Evolutionary conservation across 2,888 invertebrate species (phyloP).

Genomic region (Rosalia funebris): DNA sequence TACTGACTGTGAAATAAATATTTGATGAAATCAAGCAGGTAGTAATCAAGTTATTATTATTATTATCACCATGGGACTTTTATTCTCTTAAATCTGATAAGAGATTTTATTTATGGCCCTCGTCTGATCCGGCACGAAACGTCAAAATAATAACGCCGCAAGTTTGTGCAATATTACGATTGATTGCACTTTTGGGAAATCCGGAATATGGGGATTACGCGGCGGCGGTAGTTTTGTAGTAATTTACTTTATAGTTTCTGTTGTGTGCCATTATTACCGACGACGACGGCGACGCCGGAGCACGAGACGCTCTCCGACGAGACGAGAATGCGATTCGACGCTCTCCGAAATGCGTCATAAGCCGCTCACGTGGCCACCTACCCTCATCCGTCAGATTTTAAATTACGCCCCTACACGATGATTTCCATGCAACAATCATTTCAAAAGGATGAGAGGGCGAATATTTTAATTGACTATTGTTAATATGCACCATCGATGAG

Average conservation of each 20-base stretch:
- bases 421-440: conserved; percentile 48
- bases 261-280: conserved; percentile 1
- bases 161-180: conserved; percentile 45
- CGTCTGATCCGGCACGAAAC: conserved; percentile 22
- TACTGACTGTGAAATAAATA: neutral
- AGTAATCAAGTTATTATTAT: neutral
- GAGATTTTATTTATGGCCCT: conserved; percentile 23
- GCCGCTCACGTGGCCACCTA: conserved; percentile 46
- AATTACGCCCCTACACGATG: conserved; percentile 42
- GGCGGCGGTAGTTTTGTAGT: conserved; percentile 15
- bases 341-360: conserved; percentile 42
- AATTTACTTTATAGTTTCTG: conserved; percentile 16
- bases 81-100: conserved; percentile 13
- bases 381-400: conserved; percentile 43
- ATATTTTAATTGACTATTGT: conserved; percentile 55
- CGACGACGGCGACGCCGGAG: neutral
- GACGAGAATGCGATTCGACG: conserved; percentile 21
- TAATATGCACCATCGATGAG: conserved; percentile 47
- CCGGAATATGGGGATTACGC: conserved; percentile 44
- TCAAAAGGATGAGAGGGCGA: conserved; percentile 50
- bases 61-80: conserved; percentile 11
- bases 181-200: conserved; percentile 54
- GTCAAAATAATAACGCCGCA: conserved; percentile 27
- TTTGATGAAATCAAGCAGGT: neutral
- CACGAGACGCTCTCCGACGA: conserved; percentile 23